Evolutionary conservation across 2,888 invertebrate genomes (phyloP), one percentile per base, ranked within the genome.

Genomic region (Drepana falcataria): DNA sequence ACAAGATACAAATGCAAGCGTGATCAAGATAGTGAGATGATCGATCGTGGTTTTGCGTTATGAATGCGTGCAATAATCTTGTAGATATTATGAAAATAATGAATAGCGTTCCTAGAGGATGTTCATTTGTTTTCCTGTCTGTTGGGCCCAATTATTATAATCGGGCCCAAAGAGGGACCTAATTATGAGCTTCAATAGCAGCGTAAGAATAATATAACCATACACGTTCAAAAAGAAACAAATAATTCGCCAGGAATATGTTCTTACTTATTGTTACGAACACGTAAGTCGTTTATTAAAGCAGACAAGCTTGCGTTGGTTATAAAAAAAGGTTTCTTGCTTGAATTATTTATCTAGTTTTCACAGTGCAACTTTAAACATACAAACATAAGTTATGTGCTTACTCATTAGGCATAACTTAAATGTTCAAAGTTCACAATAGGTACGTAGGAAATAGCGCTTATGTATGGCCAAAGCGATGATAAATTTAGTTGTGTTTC

Each of bases 21-120:
- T 59, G 58, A 69, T 69, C 68, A 61, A 69, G 63, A 64, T 61
- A 6, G 60, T 66, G 57, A 65, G 59, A 63, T 69, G 69, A 68
- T 68, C 64, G 67, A 69, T 69, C 55, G 68, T 59, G 53, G 54
- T 51, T 44, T 44, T 51, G 51, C 51, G 40, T 5, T 40, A 51
- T 40, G 40, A 51, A 51, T 51, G 51, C 51, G 33, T 51, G 51
- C 51, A 51, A 49, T 35, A 49, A 51, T 51, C 51, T 51, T 51
- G 59, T 21, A 21, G 21, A 57, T 66, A 63, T 66, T 61, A 61
- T 58, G 57, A 44, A 5, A 66, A 65, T 63, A 65, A 68, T 63
- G 69, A 59, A 64, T 61, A 61, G 63, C 59, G 55, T 55, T 59
- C 51, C 48, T 60, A 64, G 63, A 51, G 56, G 56, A 54, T 56